Evolutionary conservation across 2,113 vertebrate species (phyloP).

Genomic region (Coturnix japonica): DNA sequence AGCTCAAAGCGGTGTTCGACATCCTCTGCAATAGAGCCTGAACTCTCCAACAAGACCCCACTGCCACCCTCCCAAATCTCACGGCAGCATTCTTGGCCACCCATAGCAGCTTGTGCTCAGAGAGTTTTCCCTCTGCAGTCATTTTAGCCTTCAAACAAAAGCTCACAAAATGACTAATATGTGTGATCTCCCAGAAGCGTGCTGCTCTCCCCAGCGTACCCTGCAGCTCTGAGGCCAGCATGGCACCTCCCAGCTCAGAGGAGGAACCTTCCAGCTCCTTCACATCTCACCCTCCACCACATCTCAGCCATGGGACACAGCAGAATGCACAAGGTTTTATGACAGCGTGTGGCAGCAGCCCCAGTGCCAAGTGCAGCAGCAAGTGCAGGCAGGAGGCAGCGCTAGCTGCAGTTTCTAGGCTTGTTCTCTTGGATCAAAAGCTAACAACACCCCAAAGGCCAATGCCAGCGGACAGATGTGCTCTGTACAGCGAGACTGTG

Average conservation of each 20-base stretch:
- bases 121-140: background rate
- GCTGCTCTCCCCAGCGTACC: background rate
- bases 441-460: background rate
- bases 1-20: background rate
- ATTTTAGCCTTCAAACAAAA: background rate
- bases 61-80: rapidly evolving
- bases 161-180: background rate
- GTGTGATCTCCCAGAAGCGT: background rate
- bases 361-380: background rate
- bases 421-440: background rate
- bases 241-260: background rate
- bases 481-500: background rate
- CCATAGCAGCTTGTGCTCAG: background rate
- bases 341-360: background rate
- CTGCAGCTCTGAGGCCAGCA: background rate
- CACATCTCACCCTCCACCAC: background rate
- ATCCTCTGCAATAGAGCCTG: background rate
- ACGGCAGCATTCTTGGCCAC: background rate
- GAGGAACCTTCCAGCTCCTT: background rate
- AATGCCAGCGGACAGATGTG: constrained; percentile 26
- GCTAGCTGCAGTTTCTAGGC: background rate
- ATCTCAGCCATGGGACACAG: background rate
- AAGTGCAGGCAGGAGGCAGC: background rate
- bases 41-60: background rate
- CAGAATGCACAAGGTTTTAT: background rate